These are phyloP conservation scores for Australoheros facetus DNA, from an alignment of 2,797 vertebrate species.

Conservation along the genomic window DNA sequence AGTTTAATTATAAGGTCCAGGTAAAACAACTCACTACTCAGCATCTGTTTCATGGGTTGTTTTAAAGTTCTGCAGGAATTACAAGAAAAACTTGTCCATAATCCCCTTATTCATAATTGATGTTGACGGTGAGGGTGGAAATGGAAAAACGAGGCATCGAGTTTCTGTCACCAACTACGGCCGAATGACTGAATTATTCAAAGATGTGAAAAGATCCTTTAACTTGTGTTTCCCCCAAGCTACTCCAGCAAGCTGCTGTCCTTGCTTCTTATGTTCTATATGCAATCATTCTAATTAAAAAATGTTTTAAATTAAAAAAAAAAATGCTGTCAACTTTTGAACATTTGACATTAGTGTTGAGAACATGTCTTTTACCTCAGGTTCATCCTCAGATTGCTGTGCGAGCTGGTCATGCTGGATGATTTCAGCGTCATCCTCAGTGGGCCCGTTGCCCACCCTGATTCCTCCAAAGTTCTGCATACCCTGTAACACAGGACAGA, in stretches of 20 bases:
- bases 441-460: slow-evolving; percentile 95
- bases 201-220: slow-evolving; percentile 35
- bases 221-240: not conserved
- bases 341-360: not conserved
- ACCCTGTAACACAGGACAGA: slow-evolving; percentile 77
- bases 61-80: not conserved
- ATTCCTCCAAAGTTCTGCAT: slow-evolving; percentile 96
- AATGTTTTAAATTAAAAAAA: no score
- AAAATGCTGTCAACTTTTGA: not conserved
- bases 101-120: slow-evolving; percentile 44
- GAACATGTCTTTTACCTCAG: slow-evolving; percentile 85
- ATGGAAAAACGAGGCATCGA: slow-evolving; percentile 43
- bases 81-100: not conserved
- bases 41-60: not conserved
- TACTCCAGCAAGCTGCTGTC: slow-evolving; percentile 5
- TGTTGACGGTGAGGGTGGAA: slow-evolving; percentile 3
- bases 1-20: not conserved
- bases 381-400: slow-evolving; percentile 90
- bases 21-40: not conserved
- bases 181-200: slow-evolving; percentile 68
- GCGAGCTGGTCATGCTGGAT: slow-evolving; percentile 98
- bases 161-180: slow-evolving; percentile 38
- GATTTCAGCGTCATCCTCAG: slow-evolving; percentile 97
- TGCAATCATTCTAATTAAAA: not conserved
- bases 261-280: not conserved